These are phyloP conservation scores for Siphamia tubifer DNA, from an alignment of 2,113 vertebrate genomes.

Conservation along the genomic window DNA sequence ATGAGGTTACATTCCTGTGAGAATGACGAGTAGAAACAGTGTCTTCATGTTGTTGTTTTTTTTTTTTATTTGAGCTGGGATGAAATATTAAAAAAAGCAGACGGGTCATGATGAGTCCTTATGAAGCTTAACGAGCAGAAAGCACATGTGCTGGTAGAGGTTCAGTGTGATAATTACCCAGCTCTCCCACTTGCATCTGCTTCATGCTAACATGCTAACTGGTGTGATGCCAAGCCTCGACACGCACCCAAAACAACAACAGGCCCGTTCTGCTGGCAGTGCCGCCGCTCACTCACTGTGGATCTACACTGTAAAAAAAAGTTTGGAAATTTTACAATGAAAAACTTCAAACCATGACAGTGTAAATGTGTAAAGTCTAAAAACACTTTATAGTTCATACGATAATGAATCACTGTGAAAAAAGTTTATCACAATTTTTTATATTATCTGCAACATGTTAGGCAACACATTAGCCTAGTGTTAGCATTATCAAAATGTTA, in stretches of 20 bases:
- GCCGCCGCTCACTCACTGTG: conserved; percentile 31
- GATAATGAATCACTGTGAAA: too few relatives aligned
- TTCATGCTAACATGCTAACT: conserved; percentile 67
- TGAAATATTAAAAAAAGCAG: conserved; percentile 38
- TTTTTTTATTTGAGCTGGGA: conserved; percentile 15
- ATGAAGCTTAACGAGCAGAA: conserved; percentile 50
- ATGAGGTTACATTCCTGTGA: conserved; percentile 17
- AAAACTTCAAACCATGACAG: too few relatives aligned
- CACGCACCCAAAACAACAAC: conserved; percentile 66
- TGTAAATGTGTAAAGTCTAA: too few relatives aligned
- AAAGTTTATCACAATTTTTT: too few relatives aligned
- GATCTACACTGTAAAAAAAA: too few relatives aligned
- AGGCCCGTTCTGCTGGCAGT: conserved; percentile 65
- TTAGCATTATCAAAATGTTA: too few relatives aligned
- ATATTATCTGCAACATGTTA: too few relatives aligned
- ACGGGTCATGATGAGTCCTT: conserved; percentile 29
- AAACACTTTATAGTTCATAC: too few relatives aligned
- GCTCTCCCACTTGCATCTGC: conserved; percentile 71
- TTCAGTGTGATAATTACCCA: conserved; percentile 67
- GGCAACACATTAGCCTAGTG: too few relatives aligned
- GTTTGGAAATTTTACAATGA: too few relatives aligned
- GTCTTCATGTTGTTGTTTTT: not conserved
- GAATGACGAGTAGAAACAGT: not conserved
- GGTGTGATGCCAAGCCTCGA: conserved; percentile 66
- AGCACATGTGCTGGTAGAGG: conserved; percentile 69